Base-by-base conservation (phyloP, 2,888 invertebrate genomes). In the Dasypogon diadema region DNA sequence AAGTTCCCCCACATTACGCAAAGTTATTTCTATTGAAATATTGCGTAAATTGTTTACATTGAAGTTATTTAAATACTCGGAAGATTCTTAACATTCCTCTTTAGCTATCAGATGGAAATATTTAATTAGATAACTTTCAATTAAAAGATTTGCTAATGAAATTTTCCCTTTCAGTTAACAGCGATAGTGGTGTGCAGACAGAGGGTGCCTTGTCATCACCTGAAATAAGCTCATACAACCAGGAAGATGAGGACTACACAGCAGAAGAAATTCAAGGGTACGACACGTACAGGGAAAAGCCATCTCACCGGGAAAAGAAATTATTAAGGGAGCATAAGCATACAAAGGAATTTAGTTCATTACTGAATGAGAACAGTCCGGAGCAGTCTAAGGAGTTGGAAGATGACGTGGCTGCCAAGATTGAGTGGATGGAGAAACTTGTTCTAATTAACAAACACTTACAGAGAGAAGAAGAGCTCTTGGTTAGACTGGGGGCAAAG, bases 401-500 rank as follows among this genome's bases (percentile, higher is more conserved):
- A 16, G 78, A 86, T 82, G 85, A 88, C 80, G 88, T 88, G 30
- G 85, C 85, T 79, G 90, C 90, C 82, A 91, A 92, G 85, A 88
- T 92, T n/a, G 90, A 92, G 80, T 87, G 93, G 79, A 87, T 92
- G 81, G 93, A 94, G 81, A 92, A 90, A 84, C 88, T 94, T 63
- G 89, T 92, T 22, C 90, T 91, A 72, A 87, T 93, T 24, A 93
- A 94, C 83, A 92, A 92, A 82, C 89, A 90, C 81, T 85, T 94
- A 75, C 90, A 93, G 76, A 88, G 90, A 75, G 93, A 93, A 83
- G 93, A 93, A 82, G 92, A 93, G 82, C 85, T 90, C 75, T 87
- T 94, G 2, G 90, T 92, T 2, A 87, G 92, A 79, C 83, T 94
- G 46, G 89, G 90, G 34, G 89, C 90, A 2, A 91, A 91, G 84